phyloP scores from a whole-genome alignment of 2,888 invertebrate species.

The Melipona bicolor region DNA sequence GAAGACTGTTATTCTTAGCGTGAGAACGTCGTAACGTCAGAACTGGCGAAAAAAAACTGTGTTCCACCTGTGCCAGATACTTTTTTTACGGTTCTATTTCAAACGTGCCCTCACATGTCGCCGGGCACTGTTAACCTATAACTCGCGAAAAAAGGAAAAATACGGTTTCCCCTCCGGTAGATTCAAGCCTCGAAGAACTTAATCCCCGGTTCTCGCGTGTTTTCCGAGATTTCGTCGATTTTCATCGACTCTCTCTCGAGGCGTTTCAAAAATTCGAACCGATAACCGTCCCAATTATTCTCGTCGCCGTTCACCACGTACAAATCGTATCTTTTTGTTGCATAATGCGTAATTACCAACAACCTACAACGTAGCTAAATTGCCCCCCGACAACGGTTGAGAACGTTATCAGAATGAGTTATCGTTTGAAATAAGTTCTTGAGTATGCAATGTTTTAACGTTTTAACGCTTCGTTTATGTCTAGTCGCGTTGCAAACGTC shows the following conservation, averaged over 20 bases:
- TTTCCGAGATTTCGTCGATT: not conserved
- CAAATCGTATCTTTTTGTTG: constrained; percentile 27
- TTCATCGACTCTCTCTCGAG: not conserved
- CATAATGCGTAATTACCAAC: constrained; percentile 23
- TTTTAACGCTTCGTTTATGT: constrained; percentile 16
- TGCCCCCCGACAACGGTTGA: not conserved
- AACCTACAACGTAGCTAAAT: not conserved
- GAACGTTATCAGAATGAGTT: not conserved
- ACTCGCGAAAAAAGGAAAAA: constrained; percentile 12
- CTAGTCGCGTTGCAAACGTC: not conserved
- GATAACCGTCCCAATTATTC: not conserved
- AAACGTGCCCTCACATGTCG: not conserved
- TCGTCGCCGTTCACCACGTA: not conserved
- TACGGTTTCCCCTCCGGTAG: not conserved
- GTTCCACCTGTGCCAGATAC: constrained; percentile 48
- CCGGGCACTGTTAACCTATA: constrained; percentile 48
- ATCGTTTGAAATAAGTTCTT: not conserved
- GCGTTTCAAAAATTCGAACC: not conserved
- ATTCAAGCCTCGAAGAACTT: no score
- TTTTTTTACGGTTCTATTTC: constrained; percentile 18
- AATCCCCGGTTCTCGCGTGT: no score
- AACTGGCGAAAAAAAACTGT: not conserved
- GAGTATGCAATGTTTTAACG: not conserved
- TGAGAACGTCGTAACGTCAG: constrained; percentile 48
- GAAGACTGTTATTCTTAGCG: constrained; percentile 58